Base-by-base conservation (phyloP, 2,113 vertebrate species). In the Podarcis cretensis region DNA sequence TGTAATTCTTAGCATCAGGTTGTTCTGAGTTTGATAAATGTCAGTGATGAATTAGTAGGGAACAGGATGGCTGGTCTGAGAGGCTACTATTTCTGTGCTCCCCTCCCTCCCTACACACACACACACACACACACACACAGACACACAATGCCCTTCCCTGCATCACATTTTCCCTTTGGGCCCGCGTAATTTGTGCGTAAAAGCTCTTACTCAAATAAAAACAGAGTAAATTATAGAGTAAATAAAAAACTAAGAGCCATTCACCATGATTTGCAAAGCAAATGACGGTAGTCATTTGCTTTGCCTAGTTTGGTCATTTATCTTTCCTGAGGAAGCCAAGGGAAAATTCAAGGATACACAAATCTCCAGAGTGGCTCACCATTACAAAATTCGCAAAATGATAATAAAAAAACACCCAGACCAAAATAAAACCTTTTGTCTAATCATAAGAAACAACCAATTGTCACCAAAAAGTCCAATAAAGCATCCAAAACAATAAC, bases 181-280 rank as follows among this genome's bases (percentile, higher is more conserved):
- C 43, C 83, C 25, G 35, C 54, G 79, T 95, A 57, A 32, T 90
- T 84, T 83, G 79, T 84, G 27, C 65, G 20, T 90, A 90, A 86
- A 83, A 0, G 32, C 84, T 90, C 74, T 48, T 3, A 88, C 40
- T 78, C 13, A 35, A 32, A 76, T 40, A 89, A 91, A 85, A 54
- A 14, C 9, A 0, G n/a, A 84, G 43, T 35, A 69, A 40, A 83
- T 32, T 57, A n/a, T 23, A 30, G 54, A 83, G 63, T 81, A 54
- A 84, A 63, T 79, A 85, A 87, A 65, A 89, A 43, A 54, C 48
- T 32, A 0, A 86, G 91, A 25, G 4, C n/a, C 89, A 3, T 1
- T 16, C 4, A 6, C 1, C 1, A 20, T 18, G 66, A 37, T 74
- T 81, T 86, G 48, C 48, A 43, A 76, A 32, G 13, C 32, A 54